phyloP scores from a whole-genome alignment of 2,113 vertebrate genomes.

The Prietella phreatophila region DNA sequence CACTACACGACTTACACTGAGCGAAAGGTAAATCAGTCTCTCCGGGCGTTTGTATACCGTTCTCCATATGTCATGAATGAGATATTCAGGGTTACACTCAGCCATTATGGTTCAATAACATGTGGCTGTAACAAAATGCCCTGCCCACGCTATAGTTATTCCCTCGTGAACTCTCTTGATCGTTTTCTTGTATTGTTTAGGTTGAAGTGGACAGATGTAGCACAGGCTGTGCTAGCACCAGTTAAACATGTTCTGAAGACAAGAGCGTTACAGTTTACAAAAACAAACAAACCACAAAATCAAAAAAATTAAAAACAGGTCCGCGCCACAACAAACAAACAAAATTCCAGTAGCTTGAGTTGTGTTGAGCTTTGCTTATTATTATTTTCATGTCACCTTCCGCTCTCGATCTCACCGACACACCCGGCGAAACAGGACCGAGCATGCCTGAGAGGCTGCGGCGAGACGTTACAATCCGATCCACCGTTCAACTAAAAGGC shows the following conservation, averaged over 20 bases:
- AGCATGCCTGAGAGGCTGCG: conserved; percentile 13
- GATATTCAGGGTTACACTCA: not conserved
- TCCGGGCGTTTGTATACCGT: not conserved
- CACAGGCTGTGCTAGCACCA: not conserved
- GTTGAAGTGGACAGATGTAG: not conserved
- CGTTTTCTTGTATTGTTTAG: too few relatives aligned
- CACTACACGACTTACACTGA: conserved; percentile 30
- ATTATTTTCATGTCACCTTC: not conserved
- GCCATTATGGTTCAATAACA: conserved; percentile 6
- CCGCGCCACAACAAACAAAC: not conserved
- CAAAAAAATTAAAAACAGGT: not conserved
- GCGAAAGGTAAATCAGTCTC: not conserved
- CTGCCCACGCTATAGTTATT: not conserved
- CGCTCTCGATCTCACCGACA: not conserved
- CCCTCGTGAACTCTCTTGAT: not conserved
- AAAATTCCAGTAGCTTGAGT: conserved; percentile 7
- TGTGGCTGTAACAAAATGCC: conserved; percentile 3
- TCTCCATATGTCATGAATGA: not conserved
- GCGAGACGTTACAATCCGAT: conserved; percentile 7
- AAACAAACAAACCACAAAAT: not conserved
- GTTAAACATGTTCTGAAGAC: not conserved
- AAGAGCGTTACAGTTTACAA: not conserved
- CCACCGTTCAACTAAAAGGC: not conserved
- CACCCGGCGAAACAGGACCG: conserved; percentile 24
- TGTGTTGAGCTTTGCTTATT: not conserved